Percentiles rank a stretch among this genome's conserved stretches.
Evolutionary conservation across 2,888 invertebrate genomes (phyloP).

Genomic region (Baronia brevicornis): DNA sequence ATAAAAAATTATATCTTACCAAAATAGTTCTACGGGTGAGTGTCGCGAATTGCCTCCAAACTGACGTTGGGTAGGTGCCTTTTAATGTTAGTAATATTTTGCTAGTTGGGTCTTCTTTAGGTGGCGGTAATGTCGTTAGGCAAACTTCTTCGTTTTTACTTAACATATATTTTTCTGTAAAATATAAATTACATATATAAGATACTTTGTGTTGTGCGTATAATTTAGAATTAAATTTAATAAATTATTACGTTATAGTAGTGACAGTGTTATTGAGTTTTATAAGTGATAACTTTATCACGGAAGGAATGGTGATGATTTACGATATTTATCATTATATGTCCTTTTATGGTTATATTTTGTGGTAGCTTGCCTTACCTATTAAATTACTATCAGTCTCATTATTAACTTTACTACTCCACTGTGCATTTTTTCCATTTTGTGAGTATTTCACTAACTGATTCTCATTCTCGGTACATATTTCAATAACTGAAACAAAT

Average conservation of each 20-base stretch:
- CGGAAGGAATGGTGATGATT: too few relatives aligned
- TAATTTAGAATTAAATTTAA: too few relatives aligned
- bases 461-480: slow-evolving; percentile 43
- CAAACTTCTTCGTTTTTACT: slow-evolving; percentile 43
- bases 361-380: slow-evolving; percentile 33
- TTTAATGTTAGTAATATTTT: slow-evolving; percentile 58
- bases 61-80: slow-evolving; percentile 57
- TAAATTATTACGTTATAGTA: too few relatives aligned
- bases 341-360: neutral
- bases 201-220: too few relatives aligned
- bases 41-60: slow-evolving; percentile 58
- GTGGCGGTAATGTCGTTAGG: slow-evolving; percentile 52
- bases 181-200: too few relatives aligned
- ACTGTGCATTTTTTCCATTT: slow-evolving; percentile 49
- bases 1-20: slow-evolving; percentile 33
- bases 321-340: too few relatives aligned
- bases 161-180: slow-evolving; percentile 43
- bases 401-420: slow-evolving; percentile 41
- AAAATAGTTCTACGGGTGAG: slow-evolving; percentile 54
- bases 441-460: slow-evolving; percentile 41
- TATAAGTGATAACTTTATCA: too few relatives aligned
- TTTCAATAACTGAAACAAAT: slow-evolving; percentile 59
- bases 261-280: too few relatives aligned
- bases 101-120: slow-evolving; percentile 54
- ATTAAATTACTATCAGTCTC: slow-evolving; percentile 51